Base-by-base conservation (phyloP, 2,888 invertebrate species). In the Mythimna lalbum region DNA sequence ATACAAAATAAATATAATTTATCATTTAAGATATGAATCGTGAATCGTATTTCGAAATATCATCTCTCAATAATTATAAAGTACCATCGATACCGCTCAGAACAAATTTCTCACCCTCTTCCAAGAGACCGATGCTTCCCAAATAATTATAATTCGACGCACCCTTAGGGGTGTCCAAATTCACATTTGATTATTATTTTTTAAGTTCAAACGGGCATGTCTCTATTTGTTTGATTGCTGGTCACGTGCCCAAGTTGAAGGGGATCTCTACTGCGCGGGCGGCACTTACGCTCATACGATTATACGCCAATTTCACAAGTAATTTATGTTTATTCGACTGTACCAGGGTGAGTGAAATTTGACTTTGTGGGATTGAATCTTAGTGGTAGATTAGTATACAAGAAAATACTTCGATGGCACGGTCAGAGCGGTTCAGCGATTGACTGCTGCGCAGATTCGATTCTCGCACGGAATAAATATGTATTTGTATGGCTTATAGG, bases 141-240 rank as follows among this genome's bases (percentile, higher is more conserved):
- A 70, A 78, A 81, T 81, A 70, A 79, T 77, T 82, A 71, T 78
- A 72, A 79, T 79, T 72, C 19, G 67, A 63, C 67, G 53, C 78
- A 62, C 82, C 78, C 78, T 82, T 27, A 55, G 14, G 82, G 82
- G 85, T 82, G 80, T 82, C 85, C 72, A 72, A 83, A 78, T 76
- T 78, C 82, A 78, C 64, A 82, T 80, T 78, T 71, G 76, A 85
- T 84, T 78, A 80, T 85, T 69, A 63, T 82, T 85, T 83, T 83
- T 76, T 70, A 70, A 75, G 86, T 85, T 85, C 86, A 84, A 83
- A 75, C 75, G 87, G 84, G 87, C 90, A 83, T 90, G 89, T 91
- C 90, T 89, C 94, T 92, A 94, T 93, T 94, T 92, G 92, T 91
- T 85, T 92, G 93, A 94, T 93, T 94, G 85, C 88, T 74, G 86